These are phyloP conservation scores for Blastomussa wellsi DNA, from an alignment of 92 coral and sea anemone genomes.

Conservation along the genomic window DNA sequence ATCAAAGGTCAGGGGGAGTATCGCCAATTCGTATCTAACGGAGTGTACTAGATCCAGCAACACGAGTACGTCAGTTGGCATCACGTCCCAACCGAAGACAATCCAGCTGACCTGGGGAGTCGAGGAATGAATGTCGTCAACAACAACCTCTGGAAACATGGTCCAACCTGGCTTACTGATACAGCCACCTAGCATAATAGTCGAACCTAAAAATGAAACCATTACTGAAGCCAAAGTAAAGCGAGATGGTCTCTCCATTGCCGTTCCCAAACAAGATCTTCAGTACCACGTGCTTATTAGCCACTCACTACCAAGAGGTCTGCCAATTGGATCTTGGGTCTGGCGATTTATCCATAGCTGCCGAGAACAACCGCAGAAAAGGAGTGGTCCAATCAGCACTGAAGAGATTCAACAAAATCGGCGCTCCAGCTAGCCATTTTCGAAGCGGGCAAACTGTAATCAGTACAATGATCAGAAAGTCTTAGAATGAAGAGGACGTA, in stretches of 20 bases:
- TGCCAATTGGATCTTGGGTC: conserved; percentile 51
- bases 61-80: conserved; percentile 52
- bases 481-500: conserved; percentile 48
- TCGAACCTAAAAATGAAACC: conserved; percentile 39
- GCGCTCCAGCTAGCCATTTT: conserved; percentile 19
- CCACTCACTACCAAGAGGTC: conserved; percentile 14
- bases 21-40: conserved; percentile 34
- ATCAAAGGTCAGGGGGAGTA: conserved; percentile 57
- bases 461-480: conserved; percentile 38
- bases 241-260: conserved; percentile 26
- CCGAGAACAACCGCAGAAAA: background rate
- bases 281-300: conserved; percentile 21
- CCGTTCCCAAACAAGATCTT: background rate
- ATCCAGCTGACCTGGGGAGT: too few species aligned
- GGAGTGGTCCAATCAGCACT: conserved; percentile 43
- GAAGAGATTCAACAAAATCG: conserved; percentile 29
- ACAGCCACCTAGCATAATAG: conserved; percentile 39
- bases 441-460: conserved; percentile 26
- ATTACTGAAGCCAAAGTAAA: too few species aligned
- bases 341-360: conserved; percentile 43
- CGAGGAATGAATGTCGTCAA: conserved; percentile 38
- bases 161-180: conserved; percentile 50
- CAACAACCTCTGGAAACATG: conserved; percentile 45
- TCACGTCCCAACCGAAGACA: conserved; percentile 51
- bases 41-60: conserved; percentile 58